Evolutionary conservation across 1,140 invertebrate genomes (phyloP).

Genomic region (Aphaenogaster floridana): DNA sequence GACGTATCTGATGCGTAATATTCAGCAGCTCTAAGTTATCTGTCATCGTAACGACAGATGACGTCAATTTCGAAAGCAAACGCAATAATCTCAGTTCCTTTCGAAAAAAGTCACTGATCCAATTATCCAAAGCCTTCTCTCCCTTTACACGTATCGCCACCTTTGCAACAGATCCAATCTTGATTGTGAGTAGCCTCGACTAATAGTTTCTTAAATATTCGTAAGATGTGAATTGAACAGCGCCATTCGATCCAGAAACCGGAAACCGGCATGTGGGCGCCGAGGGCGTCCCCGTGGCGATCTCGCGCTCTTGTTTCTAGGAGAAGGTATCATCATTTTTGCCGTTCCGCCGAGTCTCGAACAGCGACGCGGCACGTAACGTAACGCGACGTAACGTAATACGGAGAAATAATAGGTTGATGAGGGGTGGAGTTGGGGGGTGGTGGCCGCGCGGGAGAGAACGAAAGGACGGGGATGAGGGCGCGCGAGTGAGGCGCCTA

Average conservation of each 20-base stretch:
- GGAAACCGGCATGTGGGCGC: constrained; percentile 45
- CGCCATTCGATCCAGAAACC: constrained; percentile 25
- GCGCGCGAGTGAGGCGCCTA: constrained; percentile 60
- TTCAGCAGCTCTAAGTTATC: not conserved
- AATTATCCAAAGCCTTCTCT: not conserved
- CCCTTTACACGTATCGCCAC: not conserved
- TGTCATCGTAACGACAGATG: not conserved
- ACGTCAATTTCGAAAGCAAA: not conserved
- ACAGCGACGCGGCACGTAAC: constrained; percentile 79
- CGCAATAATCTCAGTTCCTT: not conserved
- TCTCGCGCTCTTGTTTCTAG: constrained; percentile 66
- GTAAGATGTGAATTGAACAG: not conserved
- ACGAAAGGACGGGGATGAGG: constrained; percentile 55
- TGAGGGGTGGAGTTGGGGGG: constrained; percentile 73
- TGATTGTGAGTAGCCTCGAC: not conserved
- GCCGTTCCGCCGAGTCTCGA: constrained; percentile 72
- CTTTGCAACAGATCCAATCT: not conserved
- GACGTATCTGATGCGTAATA: not conserved
- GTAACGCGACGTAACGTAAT: constrained; percentile 83
- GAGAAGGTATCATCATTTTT: constrained; percentile 73
- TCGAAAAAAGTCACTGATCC: not conserved
- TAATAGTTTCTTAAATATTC: not conserved
- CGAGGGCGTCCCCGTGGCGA: constrained; percentile 36
- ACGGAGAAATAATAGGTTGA: constrained; percentile 83
- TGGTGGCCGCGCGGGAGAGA: constrained; percentile 51